Conservation (phyloP, 2,888 invertebrate genomes). For the Troilus luridus region DNA sequence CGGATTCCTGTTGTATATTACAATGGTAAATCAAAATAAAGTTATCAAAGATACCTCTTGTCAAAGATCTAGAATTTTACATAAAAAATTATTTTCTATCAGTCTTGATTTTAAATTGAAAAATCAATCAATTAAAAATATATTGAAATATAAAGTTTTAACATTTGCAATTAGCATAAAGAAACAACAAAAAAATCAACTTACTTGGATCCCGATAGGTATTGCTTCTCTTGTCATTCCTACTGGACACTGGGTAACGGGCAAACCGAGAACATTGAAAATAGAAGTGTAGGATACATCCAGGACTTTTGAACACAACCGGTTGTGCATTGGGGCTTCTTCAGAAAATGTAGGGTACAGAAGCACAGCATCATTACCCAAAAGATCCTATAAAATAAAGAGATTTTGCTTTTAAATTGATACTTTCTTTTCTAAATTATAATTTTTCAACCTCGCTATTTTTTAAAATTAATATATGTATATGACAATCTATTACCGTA, state of each 20-base stretch:
- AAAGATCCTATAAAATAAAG: constrained; percentile 72
- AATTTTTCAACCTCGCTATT: neutral
- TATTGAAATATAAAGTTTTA: neutral
- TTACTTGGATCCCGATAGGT: constrained; percentile 84
- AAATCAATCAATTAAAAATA: neutral
- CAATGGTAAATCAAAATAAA: too few relatives aligned
- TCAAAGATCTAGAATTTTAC: too few relatives aligned
- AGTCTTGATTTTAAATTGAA: too few relatives aligned
- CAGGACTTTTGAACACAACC: constrained; percentile 70
- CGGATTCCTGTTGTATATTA: too few relatives aligned
- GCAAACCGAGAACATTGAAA: constrained; percentile 72
- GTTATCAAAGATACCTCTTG: too few relatives aligned
- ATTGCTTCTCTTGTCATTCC: constrained; percentile 70
- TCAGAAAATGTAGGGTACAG: constrained; percentile 92
- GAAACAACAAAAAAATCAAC: neutral
- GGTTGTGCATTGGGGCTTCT: constrained; percentile 86
- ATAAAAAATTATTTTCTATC: too few relatives aligned
- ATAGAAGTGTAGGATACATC: constrained; percentile 72
- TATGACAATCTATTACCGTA: neutral
- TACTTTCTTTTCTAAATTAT: neutral
- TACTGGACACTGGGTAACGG: constrained; percentile 72
- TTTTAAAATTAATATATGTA: too few relatives aligned
- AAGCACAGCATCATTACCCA: constrained; percentile 89
- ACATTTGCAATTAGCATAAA: neutral
- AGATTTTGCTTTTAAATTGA: neutral